These are phyloP conservation scores for Gallinago undulata DNA, from an alignment of 2,113 vertebrate genomes.

Conservation along the genomic window DNA sequence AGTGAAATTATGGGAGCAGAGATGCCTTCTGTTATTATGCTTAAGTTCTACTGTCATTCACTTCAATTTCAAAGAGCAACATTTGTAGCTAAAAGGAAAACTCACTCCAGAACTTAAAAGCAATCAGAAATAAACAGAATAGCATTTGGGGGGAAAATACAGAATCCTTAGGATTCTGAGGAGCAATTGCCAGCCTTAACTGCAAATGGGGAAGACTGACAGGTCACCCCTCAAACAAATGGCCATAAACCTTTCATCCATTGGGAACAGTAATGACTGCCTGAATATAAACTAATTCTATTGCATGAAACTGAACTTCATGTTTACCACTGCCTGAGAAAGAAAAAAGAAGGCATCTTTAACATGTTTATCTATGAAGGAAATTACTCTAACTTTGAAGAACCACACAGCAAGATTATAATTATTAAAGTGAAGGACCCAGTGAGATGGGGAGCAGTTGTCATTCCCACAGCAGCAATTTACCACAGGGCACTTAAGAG, in stretches of 20 bases:
- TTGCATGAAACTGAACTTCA: background rate
- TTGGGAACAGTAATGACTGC: background rate
- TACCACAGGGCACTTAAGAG: background rate
- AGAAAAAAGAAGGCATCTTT: background rate
- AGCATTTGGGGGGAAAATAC: background rate
- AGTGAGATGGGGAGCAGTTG: background rate
- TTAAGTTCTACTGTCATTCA: background rate
- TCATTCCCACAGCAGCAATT: slow-evolving; percentile 19
- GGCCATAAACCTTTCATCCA: background rate
- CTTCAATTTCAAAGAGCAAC: slow-evolving; percentile 5
- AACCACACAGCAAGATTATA: background rate
- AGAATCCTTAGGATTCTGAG: background rate
- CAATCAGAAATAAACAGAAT: slow-evolving; percentile 17
- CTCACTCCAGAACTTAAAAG: background rate
- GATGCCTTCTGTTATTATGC: background rate
- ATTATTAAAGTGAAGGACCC: background rate
- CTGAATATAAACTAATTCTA: background rate
- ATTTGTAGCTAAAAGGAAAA: slow-evolving; percentile 25
- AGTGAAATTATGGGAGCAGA: slow-evolving; percentile 1
- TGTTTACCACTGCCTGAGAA: background rate
- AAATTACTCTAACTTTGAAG: background rate
- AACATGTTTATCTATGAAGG: background rate
- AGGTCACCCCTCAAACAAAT: background rate
- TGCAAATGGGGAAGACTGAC: background rate
- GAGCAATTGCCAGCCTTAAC: background rate